Base-by-base conservation (phyloP, 1,140 invertebrate species). In the Orius insidiosus region DNA sequence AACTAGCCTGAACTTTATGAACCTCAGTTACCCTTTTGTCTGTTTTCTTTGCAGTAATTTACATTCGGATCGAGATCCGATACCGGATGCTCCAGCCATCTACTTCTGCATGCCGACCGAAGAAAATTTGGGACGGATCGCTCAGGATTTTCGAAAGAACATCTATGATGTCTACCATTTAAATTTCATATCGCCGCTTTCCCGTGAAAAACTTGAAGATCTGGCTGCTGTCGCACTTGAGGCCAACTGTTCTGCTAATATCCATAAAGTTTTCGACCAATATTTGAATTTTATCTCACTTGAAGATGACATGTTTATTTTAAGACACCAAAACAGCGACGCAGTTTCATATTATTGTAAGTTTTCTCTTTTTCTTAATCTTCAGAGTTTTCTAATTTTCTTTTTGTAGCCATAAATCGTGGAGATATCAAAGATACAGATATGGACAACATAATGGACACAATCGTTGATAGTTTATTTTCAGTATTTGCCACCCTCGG, bases 51-150 rank as follows among this genome's bases (percentile, higher is more conserved):
- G 43, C 54, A 48, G 85, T 19, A 77, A 86, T 63, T 66, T 97
- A 19, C 88, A 96, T 66, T 88, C 88, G 4, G 86, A 95, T 58
- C 71, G 95, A 53, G 94, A 98, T 64, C 69, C 84, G 5, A 92
- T 99, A 55, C 92, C 94, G 3, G 96, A 99, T 71, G 94, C 97
- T 10, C 93, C 95, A 52, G 93, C 90, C 7, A 80, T 99, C 39
- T 99, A 99, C 66, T 98, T 99, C 63, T 94, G 96, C 64, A 74
- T 85, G 53, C 93, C 96, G n/a, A 85, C 82, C 24, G 87, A 96
- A 59, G 92, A 98, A 63, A 99, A 99, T 68, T 71, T 99, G 18
- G 80, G 80, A 35, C 71, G 92, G 54, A 97, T 99, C 52, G 81
- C 80, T 45, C 85, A 94, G 67, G 89, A 94, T 63, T 75, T 97